Percentiles rank a stretch among this genome's conserved stretches.
Evolutionary conservation across 2,888 invertebrate species (phyloP).

Genomic region (Oithona nana): DNA sequence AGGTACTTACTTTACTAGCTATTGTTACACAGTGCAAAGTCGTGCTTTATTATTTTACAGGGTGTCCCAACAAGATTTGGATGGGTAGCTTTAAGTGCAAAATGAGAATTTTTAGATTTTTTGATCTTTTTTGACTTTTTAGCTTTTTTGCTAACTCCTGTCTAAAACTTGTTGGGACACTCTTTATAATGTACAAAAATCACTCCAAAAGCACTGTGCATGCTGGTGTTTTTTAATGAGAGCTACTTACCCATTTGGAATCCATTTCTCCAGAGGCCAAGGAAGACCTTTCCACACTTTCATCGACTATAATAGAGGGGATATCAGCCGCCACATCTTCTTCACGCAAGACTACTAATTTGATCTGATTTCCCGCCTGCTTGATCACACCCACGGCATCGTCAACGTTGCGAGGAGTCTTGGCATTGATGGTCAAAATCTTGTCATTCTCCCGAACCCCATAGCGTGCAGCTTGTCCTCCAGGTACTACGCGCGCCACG

Average conservation of each 20-base stretch:
- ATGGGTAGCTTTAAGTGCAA: too few relatives aligned
- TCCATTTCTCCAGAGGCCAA: conserved; percentile 1
- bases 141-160: too few relatives aligned
- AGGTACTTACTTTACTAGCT: too few relatives aligned
- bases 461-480: conserved; percentile 14
- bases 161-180: too few relatives aligned
- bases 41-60: too few relatives aligned
- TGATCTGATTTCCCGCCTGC: conserved; percentile 16
- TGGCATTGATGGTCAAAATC: conserved; percentile 15
- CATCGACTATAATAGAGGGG: conserved; percentile 10
- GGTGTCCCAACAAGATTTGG: too few relatives aligned
- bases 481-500: conserved; percentile 15
- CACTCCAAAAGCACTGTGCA: too few relatives aligned
- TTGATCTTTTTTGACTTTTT: too few relatives aligned
- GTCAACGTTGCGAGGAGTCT: conserved; percentile 15
- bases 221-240: too few relatives aligned
- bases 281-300: not conserved
- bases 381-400: conserved; percentile 17
- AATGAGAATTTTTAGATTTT: too few relatives aligned
- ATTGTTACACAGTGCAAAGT: too few relatives aligned
- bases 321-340: conserved; percentile 3
- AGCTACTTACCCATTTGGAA: conserved; percentile 10
- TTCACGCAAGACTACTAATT: conserved; percentile 11
- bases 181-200: too few relatives aligned
- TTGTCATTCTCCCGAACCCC: conserved; percentile 17